phyloP scores from a whole-genome alignment of 2,888 invertebrate genomes.

The Aricia artaxerxes region DNA sequence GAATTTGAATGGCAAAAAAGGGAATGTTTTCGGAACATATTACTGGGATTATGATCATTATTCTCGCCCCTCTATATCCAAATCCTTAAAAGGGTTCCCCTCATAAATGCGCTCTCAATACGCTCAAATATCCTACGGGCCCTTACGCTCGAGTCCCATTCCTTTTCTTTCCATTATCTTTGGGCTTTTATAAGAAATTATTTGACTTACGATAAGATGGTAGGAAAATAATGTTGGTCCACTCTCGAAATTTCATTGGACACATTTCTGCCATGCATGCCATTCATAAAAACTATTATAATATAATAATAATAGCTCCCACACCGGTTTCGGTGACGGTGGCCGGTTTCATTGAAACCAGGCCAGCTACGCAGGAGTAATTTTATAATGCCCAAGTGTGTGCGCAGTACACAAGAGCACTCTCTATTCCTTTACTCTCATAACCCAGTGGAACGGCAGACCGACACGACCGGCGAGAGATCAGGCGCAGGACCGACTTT shows the following conservation, averaged over 20 bases:
- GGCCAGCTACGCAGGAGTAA: no score
- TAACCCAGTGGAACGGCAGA: no score
- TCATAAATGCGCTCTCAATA: conserved; percentile 26
- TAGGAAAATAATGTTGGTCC: conserved; percentile 8
- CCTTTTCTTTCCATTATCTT: conserved; percentile 26
- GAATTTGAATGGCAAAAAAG: conserved; percentile 24
- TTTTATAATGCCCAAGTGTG: no score
- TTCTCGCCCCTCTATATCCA: conserved; percentile 26
- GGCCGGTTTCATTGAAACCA: no score
- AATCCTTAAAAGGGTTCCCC: conserved; percentile 26
- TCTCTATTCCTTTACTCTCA: no score
- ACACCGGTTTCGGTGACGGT: no score
- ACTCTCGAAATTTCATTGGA: background rate
- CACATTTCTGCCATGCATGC: background rate
- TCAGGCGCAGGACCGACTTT: no score
- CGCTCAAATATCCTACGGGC: conserved; percentile 3
- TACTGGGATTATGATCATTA: conserved; percentile 26
- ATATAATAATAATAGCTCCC: no score
- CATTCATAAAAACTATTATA: background rate
- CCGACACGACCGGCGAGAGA: no score
- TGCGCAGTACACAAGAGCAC: no score
- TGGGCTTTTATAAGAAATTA: conserved; percentile 8
- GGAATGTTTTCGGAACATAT: conserved; percentile 26
- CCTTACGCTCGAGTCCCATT: conserved; percentile 15
- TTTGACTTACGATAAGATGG: conserved; percentile 25